Base-by-base conservation (phyloP, 2,888 invertebrate genomes). In the Lottia scabra region DNA sequence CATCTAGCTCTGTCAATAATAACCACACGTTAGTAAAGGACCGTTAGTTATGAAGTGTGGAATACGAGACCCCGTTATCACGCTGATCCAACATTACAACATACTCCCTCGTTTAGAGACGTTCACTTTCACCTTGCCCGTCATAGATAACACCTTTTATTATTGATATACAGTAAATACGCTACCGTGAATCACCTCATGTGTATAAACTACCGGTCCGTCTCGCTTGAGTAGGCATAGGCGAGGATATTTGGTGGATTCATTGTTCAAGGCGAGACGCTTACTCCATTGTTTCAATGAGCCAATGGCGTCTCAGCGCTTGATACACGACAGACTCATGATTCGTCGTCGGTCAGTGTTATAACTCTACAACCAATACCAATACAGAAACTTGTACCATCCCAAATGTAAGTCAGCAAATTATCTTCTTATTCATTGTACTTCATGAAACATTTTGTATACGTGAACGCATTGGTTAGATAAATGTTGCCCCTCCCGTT, bases 301-400 rank as follows among this genome's bases (percentile, higher is more conserved):
- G 66, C 76, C 76, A 76, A 76, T 76, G 65, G 76, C 63, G 74
- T 67, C 48, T 62, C 64, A 65, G 76, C 71, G 64, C 48, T 67
- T 56, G 44, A 45, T 30, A 48, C 46, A 45, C 63, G 46, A 74
- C 72, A 71, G 71, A 82, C 78, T 78, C 84, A 83, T 86, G 86
- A 87, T 90, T 94, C 94, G 93, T 92, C 93, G 94, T 92, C 94
- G 94, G 94, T 94, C 94, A 93, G 94, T 93, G 93, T 93, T 94
- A 93, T 94, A 86, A 86, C 86, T 81, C 84, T 83, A 84, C 88
- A 86, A 95, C 95, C 95, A 95, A 95, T 95, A 94, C 93, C 94
- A 93, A 46, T 43, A 93, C 93, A 91, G 91, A 91, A 78, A 76
- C 73, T 92, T 92, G 76, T 77, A 76, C 80, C 80, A 80, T 80